phyloP scores from a whole-genome alignment of 2,888 invertebrate genomes.

The Meganola albula region DNA sequence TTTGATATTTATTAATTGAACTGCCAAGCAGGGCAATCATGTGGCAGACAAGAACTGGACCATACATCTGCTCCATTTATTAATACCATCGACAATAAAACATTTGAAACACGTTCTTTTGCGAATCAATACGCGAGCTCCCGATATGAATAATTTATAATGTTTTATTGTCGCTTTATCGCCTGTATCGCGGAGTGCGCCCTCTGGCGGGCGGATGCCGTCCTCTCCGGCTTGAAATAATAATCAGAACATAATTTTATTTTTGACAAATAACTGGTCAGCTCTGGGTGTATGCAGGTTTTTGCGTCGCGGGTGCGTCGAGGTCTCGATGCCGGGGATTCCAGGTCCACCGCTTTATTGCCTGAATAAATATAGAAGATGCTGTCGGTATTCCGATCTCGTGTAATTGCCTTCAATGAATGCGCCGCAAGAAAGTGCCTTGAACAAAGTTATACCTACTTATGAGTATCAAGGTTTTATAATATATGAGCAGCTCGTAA shows the following conservation, averaged over 20 bases:
- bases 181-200: conserved; percentile 51
- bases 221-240: conserved; percentile 58
- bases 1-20: conserved; percentile 66
- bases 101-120: conserved; percentile 76
- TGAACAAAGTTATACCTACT: conserved; percentile 16
- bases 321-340: conserved; percentile 34
- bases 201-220: conserved; percentile 31
- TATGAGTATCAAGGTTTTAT: no score
- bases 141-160: conserved; percentile 72
- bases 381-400: conserved; percentile 42
- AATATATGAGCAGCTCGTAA: no score
- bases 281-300: conserved; percentile 43
- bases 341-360: conserved; percentile 35
- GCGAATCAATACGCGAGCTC: conserved; percentile 67
- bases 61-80: conserved; percentile 71
- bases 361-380: conserved; percentile 47
- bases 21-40: conserved; percentile 50
- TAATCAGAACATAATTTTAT: conserved; percentile 72
- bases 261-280: conserved; percentile 74
- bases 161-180: conserved; percentile 75
- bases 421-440: conserved; percentile 32
- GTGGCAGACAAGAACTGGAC: conserved; percentile 42
- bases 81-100: conserved; percentile 67
- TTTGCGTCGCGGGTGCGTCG: conserved; percentile 40
- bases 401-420: conserved; percentile 41